A percentile compares a stretch with the other conserved stretches of the same genome.
Conservation (phyloP, 1,140 invertebrate species). For the Drosophila leontia region DNA sequence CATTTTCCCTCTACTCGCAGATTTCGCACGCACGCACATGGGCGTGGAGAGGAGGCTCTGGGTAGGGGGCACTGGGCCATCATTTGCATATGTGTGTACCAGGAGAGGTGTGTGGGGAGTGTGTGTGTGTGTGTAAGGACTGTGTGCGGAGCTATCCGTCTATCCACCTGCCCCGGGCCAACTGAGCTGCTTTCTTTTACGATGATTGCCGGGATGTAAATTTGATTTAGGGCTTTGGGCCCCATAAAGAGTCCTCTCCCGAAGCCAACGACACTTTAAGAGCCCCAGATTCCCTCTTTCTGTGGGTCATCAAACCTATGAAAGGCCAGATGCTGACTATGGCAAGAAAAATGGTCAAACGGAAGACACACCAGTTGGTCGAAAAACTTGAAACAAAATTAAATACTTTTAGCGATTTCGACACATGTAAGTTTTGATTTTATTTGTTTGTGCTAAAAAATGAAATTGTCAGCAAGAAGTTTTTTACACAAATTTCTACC, state of each 20-base stretch:
- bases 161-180: constrained; percentile 39
- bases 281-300: constrained; percentile 7
- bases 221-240: constrained; percentile 42
- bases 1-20: constrained; percentile 67
- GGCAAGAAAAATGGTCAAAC: background rate
- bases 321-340: constrained; percentile 11
- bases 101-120: constrained; percentile 4
- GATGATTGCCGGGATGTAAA: constrained; percentile 54
- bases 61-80: constrained; percentile 25
- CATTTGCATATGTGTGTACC: constrained; percentile 54
- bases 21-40: constrained; percentile 76
- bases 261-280: constrained; percentile 36
- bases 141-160: constrained; percentile 4
- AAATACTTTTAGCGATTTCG: background rate
- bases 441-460: background rate
- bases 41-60: constrained; percentile 9
- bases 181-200: constrained; percentile 51
- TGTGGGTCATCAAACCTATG: constrained; percentile 20
- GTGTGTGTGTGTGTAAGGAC: constrained; percentile 1
- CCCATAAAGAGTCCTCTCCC: constrained; percentile 7
- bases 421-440: background rate
- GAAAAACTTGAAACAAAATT: background rate
- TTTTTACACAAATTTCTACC: background rate
- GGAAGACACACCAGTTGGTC: background rate
- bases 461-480: background rate